Base-by-base conservation (phyloP, 2,113 vertebrate species). In the Prunella fulvescens region DNA sequence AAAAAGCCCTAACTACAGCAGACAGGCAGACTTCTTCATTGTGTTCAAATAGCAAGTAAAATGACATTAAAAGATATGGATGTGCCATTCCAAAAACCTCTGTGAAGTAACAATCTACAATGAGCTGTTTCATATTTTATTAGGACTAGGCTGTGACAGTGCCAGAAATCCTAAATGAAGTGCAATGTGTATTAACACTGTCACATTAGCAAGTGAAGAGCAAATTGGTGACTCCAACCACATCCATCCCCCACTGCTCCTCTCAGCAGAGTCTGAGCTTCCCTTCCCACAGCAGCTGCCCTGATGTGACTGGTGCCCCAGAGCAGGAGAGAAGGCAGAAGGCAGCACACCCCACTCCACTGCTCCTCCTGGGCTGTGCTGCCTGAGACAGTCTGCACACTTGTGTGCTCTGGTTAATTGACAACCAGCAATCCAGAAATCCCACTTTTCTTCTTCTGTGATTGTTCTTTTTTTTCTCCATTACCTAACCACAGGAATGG, bases 11-110 rank as follows among this genome's bases (percentile, higher is more conserved):
- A 95, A 88, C 58, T 86, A 56, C 56, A 95, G 69, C 42, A 81
- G 73, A 57, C 95, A 60, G 92, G 8, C 89, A 92, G 91, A 95
- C 37, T 96, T 92, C 50, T 64, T 90, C 79, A 90, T 67, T 90
- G 66, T 79, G 40, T 91, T 94, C 71, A 93, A 96, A 91, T 35
- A 95, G 85, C 80, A 82, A 86, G 61, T 50, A 88, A 69, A 92
- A 48, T 11, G 7, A 20, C 54, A 79, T 42, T 50, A 91, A 94
- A 90, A 74, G 23, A 62, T 40, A 92, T 54, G 51, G 45, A 47
- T 48, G 31, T 92, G 69, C 83, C 19, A 51, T 57, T 89, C 73
- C 56, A 64, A 66, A 95, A 81, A 82, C 72, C 54, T 74, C 84
- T 39, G 13, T 37, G 39, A 81, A 86, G 31, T 31, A 85, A n/a